Evolutionary conservation across 1,140 invertebrate genomes (phyloP).

Genomic region (Apis cerana): DNA sequence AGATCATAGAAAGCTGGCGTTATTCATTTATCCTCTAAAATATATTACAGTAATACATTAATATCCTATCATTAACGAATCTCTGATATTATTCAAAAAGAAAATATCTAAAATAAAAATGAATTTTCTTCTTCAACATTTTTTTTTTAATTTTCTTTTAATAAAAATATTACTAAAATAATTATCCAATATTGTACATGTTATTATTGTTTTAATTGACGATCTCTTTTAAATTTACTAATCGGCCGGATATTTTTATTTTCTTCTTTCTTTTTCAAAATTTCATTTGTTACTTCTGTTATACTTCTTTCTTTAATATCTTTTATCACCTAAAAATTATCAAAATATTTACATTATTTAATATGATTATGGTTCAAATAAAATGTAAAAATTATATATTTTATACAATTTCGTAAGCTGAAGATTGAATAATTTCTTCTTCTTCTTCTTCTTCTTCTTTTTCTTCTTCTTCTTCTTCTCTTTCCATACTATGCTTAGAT

Average conservation of each 20-base stretch:
- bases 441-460: slow-evolving; percentile 43
- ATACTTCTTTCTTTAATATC: slow-evolving; percentile 48
- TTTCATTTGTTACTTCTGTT: background rate
- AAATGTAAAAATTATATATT: background rate
- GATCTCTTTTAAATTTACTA: slow-evolving; percentile 68
- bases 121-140: background rate
- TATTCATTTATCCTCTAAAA: background rate
- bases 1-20: background rate
- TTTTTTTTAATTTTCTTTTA: background rate
- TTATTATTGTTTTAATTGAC: slow-evolving; percentile 5
- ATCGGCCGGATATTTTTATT: slow-evolving; percentile 34
- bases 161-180: background rate
- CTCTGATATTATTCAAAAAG: background rate
- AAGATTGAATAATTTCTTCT: slow-evolving; percentile 8
- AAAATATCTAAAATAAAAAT: background rate
- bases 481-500: slow-evolving; percentile 53
- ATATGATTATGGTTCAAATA: no score
- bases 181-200: no score
- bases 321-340: slow-evolving; percentile 60
- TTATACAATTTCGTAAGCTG: slow-evolving; percentile 38
- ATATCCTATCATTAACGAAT: background rate
- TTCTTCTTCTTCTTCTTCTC: slow-evolving; percentile 47
- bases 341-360: background rate
- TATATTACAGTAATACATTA: background rate
- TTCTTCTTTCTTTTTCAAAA: background rate